Evolutionary conservation across 2,113 vertebrate species (phyloP).

Genomic region (Equus przewalskii): DNA sequence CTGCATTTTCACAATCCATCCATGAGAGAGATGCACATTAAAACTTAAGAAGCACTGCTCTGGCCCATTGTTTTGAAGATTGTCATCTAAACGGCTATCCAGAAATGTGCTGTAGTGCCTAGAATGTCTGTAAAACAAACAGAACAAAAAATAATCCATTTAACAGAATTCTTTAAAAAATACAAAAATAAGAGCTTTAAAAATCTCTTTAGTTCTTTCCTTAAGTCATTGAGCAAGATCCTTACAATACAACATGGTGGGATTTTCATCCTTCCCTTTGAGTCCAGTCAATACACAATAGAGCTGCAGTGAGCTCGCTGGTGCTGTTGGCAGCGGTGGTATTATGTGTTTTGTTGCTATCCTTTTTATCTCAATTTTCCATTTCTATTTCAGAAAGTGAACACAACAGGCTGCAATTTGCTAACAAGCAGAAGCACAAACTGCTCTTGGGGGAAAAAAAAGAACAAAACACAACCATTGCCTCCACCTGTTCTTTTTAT

Average conservation of each 20-base stretch:
- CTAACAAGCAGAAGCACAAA: conserved; percentile 58
- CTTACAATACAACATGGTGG: background rate
- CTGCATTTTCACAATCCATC: background rate
- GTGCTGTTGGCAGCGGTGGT: background rate
- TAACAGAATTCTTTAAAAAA: conserved; percentile 53
- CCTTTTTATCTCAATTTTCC: conserved; percentile 60
- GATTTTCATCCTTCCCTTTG: conserved; percentile 9
- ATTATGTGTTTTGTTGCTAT: background rate
- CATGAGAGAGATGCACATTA: background rate
- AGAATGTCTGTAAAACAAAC: background rate
- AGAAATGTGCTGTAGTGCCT: background rate
- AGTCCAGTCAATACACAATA: background rate
- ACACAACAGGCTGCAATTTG: conserved; percentile 57
- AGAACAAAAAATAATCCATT: background rate
- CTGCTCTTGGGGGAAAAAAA: background rate
- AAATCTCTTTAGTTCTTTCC: background rate
- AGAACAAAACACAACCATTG: background rate
- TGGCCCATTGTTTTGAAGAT: background rate
- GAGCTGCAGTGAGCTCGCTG: background rate
- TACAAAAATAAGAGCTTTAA: background rate
- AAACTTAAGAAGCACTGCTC: background rate
- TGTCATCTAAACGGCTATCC: background rate
- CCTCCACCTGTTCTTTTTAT: background rate
- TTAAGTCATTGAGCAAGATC: background rate
- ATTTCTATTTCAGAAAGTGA: conserved; percentile 53